A percentile compares a stretch with the other conserved stretches of the same genome.
Evolutionary conservation across 2,797 vertebrate genomes (phyloP).

Genomic region (Pseudotriccus pelzelni): DNA sequence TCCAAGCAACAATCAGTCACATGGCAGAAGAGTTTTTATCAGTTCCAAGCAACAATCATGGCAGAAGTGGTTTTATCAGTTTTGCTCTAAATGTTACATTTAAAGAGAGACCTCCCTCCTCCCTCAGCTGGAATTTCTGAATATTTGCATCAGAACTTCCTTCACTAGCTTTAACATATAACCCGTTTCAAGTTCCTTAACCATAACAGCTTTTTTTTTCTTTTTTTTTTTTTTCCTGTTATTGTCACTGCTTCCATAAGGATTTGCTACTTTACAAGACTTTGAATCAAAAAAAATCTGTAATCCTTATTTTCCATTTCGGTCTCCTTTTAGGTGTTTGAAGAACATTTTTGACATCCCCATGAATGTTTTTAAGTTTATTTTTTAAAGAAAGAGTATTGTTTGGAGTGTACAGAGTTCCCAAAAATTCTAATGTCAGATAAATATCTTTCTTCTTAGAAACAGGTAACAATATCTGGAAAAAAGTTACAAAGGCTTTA

Average conservation of each 20-base stretch:
- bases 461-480: neutral
- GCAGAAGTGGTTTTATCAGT: neutral
- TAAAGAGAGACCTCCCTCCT: neutral
- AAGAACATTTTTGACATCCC: neutral
- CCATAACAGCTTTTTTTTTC: neutral
- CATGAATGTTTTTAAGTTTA: neutral
- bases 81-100: neutral
- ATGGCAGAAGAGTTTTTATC: neutral
- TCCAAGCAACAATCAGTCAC: neutral
- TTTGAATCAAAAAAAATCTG: neutral
- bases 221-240: neutral
- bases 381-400: neutral
- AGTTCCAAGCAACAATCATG: neutral
- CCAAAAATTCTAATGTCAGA: neutral
- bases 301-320: neutral
- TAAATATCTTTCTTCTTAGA: neutral
- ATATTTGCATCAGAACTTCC: neutral
- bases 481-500: neutral
- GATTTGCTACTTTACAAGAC: neutral
- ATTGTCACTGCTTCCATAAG: neutral
- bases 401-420: neutral
- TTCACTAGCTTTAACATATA: neutral
- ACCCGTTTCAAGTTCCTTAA: neutral
- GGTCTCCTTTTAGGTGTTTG: neutral
- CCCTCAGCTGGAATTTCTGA: neutral